Evolutionary conservation across 2,888 invertebrate species (phyloP).

Genomic region (Eristalis intricaria): DNA sequence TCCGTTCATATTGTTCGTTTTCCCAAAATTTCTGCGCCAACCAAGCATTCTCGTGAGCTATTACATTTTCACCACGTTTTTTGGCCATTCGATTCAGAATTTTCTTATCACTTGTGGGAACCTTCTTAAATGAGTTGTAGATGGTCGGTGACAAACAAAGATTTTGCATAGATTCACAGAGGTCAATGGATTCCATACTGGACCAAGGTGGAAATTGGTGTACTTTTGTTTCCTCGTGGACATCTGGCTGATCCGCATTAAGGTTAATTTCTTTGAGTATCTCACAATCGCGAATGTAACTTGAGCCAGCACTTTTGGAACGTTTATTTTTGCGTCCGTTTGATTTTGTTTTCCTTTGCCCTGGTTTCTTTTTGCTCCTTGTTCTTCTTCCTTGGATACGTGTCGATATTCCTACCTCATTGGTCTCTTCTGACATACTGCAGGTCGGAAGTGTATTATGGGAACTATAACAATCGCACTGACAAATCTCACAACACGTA

Average conservation of each 20-base stretch:
- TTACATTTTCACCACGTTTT: conserved; percentile 78
- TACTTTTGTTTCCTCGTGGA: conserved; percentile 42
- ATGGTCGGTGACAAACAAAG: conserved; percentile 78
- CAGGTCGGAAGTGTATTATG: conserved; percentile 74
- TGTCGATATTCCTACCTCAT: conserved; percentile 41
- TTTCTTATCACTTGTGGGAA: conserved; percentile 79
- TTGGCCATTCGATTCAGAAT: conserved; percentile 81
- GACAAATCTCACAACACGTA: conserved; percentile 79
- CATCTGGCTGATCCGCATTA: conserved; percentile 8
- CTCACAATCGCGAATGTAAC: conserved; percentile 76
- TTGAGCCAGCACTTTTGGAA: conserved; percentile 77
- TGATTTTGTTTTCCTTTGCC: conserved; percentile 28
- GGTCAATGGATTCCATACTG: conserved; percentile 66
- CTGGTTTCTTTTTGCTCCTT: conserved; percentile 44
- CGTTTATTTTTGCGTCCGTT: conserved; percentile 71
- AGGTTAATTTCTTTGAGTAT: conserved; percentile 75
- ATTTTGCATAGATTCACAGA: conserved; percentile 79
- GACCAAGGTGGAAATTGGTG: conserved; percentile 49
- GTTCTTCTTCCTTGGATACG: conserved; percentile 13
- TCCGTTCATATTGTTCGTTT: conserved; percentile 79
- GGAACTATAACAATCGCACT: conserved; percentile 79
- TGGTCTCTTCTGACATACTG: neutral
- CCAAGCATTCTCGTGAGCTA: conserved; percentile 79
- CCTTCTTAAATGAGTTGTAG: conserved; percentile 77
- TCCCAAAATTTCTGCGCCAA: conserved; percentile 81